Evolutionary conservation across 1,140 invertebrate genomes (phyloP).

Genomic region (Grapholita molesta): DNA sequence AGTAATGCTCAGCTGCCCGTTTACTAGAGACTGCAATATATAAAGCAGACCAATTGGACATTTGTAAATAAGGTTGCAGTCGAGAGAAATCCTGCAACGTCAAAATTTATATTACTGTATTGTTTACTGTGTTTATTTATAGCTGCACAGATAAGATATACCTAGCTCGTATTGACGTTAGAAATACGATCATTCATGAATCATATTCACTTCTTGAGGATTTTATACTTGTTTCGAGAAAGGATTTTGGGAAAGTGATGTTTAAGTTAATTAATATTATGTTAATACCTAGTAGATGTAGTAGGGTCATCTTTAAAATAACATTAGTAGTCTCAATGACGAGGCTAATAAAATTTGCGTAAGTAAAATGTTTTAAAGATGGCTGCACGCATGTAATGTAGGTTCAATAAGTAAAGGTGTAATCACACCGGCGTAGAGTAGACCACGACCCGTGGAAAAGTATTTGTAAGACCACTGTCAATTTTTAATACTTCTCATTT

Average conservation of each 20-base stretch:
- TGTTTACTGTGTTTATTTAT: conserved; percentile 40
- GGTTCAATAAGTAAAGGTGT: conserved; percentile 1
- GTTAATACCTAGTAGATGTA: conserved; percentile 1
- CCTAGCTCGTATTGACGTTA: conserved; percentile 11
- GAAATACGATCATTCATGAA: not conserved
- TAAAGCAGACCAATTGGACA: conserved; percentile 31
- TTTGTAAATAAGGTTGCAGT: conserved; percentile 59
- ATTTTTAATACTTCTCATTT: not conserved
- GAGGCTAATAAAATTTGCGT: not conserved
- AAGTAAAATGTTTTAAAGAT: not conserved
- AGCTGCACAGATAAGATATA: conserved; percentile 14
- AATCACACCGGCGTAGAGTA: not conserved
- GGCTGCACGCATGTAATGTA: not conserved
- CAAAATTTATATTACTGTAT: conserved; percentile 55
- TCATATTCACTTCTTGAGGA: not conserved
- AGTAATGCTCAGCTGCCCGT: not conserved
- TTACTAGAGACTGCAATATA: conserved; percentile 35
- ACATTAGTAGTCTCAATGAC: not conserved
- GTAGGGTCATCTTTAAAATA: not conserved
- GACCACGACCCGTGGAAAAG: not conserved
- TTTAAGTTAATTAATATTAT: not conserved
- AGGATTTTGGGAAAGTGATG: not conserved
- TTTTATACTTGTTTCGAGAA: not conserved
- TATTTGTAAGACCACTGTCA: not conserved
- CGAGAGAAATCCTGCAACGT: conserved; percentile 44